A percentile compares a stretch with the other conserved stretches of the same genome.
Evolutionary conservation across 2,113 vertebrate species (phyloP).

Genomic region (Caloenas nicobarica): DNA sequence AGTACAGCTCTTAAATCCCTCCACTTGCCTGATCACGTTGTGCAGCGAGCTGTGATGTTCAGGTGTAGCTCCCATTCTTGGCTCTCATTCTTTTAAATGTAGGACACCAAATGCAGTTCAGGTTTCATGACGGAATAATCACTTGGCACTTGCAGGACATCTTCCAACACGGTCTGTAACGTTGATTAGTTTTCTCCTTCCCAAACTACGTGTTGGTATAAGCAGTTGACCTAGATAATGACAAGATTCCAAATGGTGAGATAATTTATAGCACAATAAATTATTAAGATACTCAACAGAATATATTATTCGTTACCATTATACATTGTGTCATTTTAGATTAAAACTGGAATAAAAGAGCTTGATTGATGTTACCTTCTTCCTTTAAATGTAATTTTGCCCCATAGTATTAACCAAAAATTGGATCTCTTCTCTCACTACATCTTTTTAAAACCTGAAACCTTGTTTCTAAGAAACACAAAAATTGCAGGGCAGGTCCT

Average conservation of each 20-base stretch:
- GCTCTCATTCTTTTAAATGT: background rate
- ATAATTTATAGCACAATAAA: background rate
- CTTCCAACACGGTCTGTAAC: background rate
- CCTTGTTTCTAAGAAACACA: background rate
- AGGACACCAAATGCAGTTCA: background rate
- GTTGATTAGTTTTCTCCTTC: background rate
- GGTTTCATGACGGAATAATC: background rate
- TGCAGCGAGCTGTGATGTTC: background rate
- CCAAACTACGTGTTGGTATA: background rate
- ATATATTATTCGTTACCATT: background rate
- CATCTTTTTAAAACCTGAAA: fast-evolving
- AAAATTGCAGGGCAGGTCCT: background rate
- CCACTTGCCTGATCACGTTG: background rate
- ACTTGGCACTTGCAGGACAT: background rate
- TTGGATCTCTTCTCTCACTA: background rate
- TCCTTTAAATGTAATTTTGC: background rate
- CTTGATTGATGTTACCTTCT: background rate
- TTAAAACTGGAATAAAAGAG: background rate
- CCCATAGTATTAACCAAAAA: background rate
- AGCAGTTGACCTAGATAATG: background rate
- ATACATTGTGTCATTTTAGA: background rate
- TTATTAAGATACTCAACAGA: background rate
- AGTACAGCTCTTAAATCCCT: background rate
- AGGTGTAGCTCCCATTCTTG: background rate
- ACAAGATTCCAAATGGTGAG: background rate